A percentile compares a stretch with the other conserved stretches of the same genome.
Conservation (phyloP, 2,797 vertebrate species). For the Myotis findleyi region DNA sequence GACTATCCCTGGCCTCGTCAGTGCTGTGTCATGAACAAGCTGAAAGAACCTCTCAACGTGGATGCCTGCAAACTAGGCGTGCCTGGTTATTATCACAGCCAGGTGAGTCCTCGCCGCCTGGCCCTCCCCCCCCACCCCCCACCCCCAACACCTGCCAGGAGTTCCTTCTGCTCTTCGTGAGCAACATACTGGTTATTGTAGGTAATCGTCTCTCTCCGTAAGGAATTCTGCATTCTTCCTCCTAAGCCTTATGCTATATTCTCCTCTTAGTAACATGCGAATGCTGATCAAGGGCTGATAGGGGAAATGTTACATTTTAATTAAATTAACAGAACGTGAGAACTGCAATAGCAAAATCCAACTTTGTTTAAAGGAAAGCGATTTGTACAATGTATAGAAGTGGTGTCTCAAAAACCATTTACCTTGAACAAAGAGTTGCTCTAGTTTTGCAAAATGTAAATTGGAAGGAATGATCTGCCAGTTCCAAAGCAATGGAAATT, state of each 20-base stretch:
- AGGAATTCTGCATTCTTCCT: neutral
- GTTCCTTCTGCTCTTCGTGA: neutral
- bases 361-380: neutral
- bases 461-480: neutral
- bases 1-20: constrained; percentile 90
- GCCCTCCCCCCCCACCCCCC: too few species aligned
- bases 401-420: neutral
- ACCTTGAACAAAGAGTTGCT: neutral
- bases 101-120: constrained; percentile 71
- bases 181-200: neutral
- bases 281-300: neutral
- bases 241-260: neutral
- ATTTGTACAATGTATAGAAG: neutral
- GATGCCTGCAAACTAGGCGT: constrained; percentile 89
- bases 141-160: neutral
- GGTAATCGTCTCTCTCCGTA: neutral
- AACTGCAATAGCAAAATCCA: neutral
- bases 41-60: constrained; percentile 73
- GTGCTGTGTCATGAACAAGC: constrained; percentile 86
- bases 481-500: neutral
- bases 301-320: neutral
- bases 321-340: neutral
- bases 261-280: neutral
- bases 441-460: constrained; percentile 9
- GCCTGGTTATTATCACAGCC: constrained; percentile 83